A percentile compares a stretch with the other conserved stretches of the same genome.
Evolutionary conservation across 2,113 vertebrate genomes (phyloP).

Genomic region (Clinocottus analis): DNA sequence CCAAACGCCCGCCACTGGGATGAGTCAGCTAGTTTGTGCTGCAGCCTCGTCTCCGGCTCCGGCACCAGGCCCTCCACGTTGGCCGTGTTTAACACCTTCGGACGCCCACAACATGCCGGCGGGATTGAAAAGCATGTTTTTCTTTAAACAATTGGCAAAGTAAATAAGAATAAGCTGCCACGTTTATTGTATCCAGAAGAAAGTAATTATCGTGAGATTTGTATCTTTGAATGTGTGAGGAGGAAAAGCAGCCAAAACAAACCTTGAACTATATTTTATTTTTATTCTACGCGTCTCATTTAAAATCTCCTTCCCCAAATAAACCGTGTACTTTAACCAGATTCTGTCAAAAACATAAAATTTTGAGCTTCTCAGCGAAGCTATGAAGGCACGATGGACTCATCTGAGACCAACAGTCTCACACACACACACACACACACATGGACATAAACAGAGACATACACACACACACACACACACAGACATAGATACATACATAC

Average conservation of each 20-base stretch:
- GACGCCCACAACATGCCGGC: neutral
- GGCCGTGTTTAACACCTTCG: slow-evolving; percentile 24
- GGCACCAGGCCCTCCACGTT: slow-evolving; percentile 38
- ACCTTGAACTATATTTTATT: neutral
- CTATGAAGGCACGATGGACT: neutral
- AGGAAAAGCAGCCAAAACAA: neutral
- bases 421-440: too few relatives aligned
- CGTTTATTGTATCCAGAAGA: too few relatives aligned
- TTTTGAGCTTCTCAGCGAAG: neutral
- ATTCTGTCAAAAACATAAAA: neutral
- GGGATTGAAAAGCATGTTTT: too few relatives aligned
- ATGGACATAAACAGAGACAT: too few relatives aligned
- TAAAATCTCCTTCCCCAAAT: too few relatives aligned
- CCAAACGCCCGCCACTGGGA: slow-evolving; percentile 45
- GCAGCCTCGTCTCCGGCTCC: too few relatives aligned
- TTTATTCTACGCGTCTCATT: neutral
- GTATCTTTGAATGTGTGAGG: neutral
- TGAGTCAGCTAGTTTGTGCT: slow-evolving; percentile 54
- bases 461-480: too few relatives aligned
- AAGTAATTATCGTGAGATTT: neutral
- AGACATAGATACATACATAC: too few relatives aligned
- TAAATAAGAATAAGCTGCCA: too few relatives aligned
- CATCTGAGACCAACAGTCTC: too few relatives aligned
- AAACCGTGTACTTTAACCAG: too few relatives aligned
- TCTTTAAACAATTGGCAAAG: too few relatives aligned